phyloP scores from a whole-genome alignment of 2,113 vertebrate genomes.

The Mixornis gularis region DNA sequence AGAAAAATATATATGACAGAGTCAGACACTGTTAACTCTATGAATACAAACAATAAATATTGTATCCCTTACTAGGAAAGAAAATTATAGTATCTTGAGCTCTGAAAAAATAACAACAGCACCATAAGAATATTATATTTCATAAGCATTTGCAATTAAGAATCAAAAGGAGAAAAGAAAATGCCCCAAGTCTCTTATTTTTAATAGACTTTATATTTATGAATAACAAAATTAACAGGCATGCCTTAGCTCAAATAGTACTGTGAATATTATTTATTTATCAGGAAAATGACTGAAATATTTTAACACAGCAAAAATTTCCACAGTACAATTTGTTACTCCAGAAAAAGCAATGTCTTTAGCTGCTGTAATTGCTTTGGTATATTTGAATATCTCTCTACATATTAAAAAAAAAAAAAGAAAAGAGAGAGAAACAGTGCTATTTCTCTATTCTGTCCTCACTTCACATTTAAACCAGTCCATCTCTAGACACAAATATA shows the following conservation, averaged over 20 bases:
- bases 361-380: not conserved
- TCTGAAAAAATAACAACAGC: not conserved
- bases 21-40: not conserved
- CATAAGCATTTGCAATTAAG: not conserved
- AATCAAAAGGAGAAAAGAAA: not conserved
- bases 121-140: not conserved
- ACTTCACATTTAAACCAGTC: not conserved
- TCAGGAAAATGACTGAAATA: not conserved
- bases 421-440: not conserved
- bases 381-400: not conserved
- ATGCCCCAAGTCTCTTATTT: not conserved
- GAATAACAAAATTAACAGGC: not conserved
- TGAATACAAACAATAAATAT: slow-evolving; percentile 40
- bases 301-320: not conserved
- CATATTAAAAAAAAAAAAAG: not conserved
- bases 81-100: not conserved
- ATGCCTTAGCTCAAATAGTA: not conserved
- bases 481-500: not conserved
- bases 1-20: slow-evolving; percentile 5
- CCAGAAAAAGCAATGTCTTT: not conserved
- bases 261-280: not conserved
- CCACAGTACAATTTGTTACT: not conserved
- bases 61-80: not conserved
- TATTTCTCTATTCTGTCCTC: not conserved
- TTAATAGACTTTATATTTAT: not conserved